phyloP scores from a whole-genome alignment of 2,888 invertebrate species.

The Hyppa rectilinea region DNA sequence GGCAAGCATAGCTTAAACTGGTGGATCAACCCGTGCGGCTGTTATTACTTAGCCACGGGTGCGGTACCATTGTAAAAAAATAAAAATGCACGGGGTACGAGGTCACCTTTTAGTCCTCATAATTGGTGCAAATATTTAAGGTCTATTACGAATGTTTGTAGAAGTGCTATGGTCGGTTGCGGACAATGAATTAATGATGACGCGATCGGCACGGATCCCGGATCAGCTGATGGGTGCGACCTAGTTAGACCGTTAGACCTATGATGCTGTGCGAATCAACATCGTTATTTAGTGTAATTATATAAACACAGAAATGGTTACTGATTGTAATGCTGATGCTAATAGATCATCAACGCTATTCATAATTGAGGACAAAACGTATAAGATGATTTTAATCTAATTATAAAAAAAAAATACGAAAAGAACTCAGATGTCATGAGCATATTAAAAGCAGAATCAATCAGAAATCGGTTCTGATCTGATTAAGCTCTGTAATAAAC shows the following conservation, averaged over 20 bases:
- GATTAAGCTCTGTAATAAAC: no score
- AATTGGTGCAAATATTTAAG: conserved; percentile 38
- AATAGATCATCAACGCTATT: background rate
- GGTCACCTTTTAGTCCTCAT: conserved; percentile 1
- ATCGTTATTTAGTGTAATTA: conserved; percentile 4
- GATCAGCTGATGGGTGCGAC: conserved; percentile 60
- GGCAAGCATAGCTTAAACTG: no score
- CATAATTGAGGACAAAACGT: background rate
- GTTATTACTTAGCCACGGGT: no score
- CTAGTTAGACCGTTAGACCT: conserved; percentile 53
- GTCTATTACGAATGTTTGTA: conserved; percentile 38
- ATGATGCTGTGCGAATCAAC: conserved; percentile 58
- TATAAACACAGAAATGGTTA: no score
- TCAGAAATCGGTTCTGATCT: no score
- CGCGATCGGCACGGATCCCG: conserved; percentile 46
- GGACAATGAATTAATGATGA: conserved; percentile 59
- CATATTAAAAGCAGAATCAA: no score
- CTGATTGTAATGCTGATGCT: background rate
- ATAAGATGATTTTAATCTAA: no score
- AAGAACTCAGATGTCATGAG: no score
- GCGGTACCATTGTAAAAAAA: background rate
- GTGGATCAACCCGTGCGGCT: no score
- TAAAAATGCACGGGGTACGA: background rate
- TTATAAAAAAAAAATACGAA: no score
- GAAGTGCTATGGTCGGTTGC: conserved; percentile 53